A percentile compares a stretch with the other conserved stretches of the same genome.
Conservation (phyloP, 2,888 invertebrate species). For the Drosophila pseudotalamancana region DNA sequence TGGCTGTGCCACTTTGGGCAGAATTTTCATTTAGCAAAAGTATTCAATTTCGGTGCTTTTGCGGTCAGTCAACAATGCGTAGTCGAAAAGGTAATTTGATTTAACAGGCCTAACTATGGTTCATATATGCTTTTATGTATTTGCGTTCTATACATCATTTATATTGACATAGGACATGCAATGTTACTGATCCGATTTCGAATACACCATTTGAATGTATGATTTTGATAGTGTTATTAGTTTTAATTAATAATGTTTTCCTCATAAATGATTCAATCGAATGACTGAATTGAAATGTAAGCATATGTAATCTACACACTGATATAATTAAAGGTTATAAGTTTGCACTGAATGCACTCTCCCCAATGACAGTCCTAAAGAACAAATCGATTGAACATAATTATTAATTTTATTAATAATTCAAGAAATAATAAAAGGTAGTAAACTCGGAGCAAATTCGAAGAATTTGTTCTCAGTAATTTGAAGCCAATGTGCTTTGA, state of each 20-base stretch:
- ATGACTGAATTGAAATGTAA: not conserved
- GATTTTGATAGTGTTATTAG: not conserved
- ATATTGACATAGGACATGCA: slow-evolving; percentile 17
- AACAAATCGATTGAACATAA: not conserved
- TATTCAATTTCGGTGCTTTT: slow-evolving; percentile 70
- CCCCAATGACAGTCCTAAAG: not conserved
- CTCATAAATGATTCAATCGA: not conserved
- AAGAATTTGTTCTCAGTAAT: too few species aligned
- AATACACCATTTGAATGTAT: not conserved
- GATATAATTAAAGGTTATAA: not conserved
- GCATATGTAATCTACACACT: not conserved
- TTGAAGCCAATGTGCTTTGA: too few species aligned
- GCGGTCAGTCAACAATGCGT: slow-evolving; percentile 19
- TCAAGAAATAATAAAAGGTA: too few species aligned
- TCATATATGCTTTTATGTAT: slow-evolving; percentile 28
- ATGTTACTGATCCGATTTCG: slow-evolving; percentile 18
- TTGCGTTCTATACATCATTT: slow-evolving; percentile 50
- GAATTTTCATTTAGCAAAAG: slow-evolving; percentile 63
- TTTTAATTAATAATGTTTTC: slow-evolving; percentile 11
- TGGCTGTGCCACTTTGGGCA: slow-evolving; percentile 10
- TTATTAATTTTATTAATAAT: too few species aligned
- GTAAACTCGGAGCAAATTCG: too few species aligned
- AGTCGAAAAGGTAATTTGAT: slow-evolving; percentile 69
- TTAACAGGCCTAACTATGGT: slow-evolving; percentile 48
- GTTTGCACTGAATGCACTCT: not conserved